Base-by-base conservation (phyloP, 1,140 invertebrate genomes). In the Tetramorium parvispinum region DNA sequence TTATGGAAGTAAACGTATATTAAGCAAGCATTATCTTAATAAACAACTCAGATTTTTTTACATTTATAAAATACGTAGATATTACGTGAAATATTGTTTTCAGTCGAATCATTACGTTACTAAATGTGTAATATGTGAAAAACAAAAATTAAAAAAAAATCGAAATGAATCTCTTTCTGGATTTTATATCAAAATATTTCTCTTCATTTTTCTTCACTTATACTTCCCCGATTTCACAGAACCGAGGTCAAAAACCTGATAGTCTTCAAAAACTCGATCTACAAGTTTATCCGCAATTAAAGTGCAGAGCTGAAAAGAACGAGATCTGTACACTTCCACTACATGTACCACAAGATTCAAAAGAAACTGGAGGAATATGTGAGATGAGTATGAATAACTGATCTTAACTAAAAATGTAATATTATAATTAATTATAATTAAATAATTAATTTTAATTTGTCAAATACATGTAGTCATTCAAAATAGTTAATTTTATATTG, bases 241-340 rank as follows among this genome's bases (percentile, higher is more conserved):
- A 71, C 0, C 66, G 68, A 21, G 92, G 92, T 18, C 10, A 7
- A 21, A 0, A 89, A 1, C 92, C 94, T 1, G 89, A 92, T 66
- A 85, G 88, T 0, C 81, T 94, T 11, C 94, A 94, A 75, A 75
- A 91, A 40, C 89, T 94, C 6, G n/a, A 91, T 8, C 83, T 94
- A 8, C 70, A 85, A 11, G 76, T 94, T 6, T 89, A 91, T 0
- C 49, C 53, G 0, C 88, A 91, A 7, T 0, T 61, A 1, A 70
- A 87, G 21, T 94, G 94, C 65, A n/a, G n/a, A n/a, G n/a, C n/a
- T n/a, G n/a, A n/a, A n/a, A n/a, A n/a, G n/a, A n/a, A n/a, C n/a
- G n/a, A n/a, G n/a, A n/a, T n/a, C n/a, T n/a, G n/a, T n/a, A n/a
- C n/a, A n/a, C n/a, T n/a, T n/a, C n/a, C n/a, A n/a, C n/a, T n/a